A percentile compares a stretch with the other conserved stretches of the same genome.
phyloP scores from a whole-genome alignment of 2,888 invertebrate genomes.

The Caenorhabditis sp. region DNA sequence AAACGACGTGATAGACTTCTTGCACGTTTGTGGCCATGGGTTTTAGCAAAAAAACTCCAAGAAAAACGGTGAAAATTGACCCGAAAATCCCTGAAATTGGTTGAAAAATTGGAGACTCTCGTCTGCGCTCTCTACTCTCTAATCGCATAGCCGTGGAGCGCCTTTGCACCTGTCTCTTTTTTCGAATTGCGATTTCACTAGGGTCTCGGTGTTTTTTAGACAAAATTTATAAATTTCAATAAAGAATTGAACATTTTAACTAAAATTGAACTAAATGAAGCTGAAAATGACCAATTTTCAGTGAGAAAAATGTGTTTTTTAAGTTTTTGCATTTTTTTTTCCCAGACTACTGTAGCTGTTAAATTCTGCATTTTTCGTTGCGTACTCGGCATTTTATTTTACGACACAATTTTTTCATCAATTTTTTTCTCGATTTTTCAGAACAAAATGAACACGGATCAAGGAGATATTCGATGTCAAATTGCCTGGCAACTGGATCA shows the following conservation, averaged over 20 bases:
- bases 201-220: background rate
- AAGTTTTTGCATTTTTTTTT: background rate
- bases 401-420: background rate
- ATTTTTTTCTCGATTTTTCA: slow-evolving; percentile 10
- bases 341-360: background rate
- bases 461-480: slow-evolving; percentile 40
- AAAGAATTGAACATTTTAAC: no score
- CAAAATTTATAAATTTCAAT: background rate
- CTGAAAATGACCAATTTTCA: no score
- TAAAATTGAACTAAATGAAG: no score
- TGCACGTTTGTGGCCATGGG: slow-evolving; percentile 49
- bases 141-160: slow-evolving; percentile 5
- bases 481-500: slow-evolving; percentile 23
- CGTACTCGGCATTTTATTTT: background rate
- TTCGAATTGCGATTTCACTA: background rate
- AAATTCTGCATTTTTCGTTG: slow-evolving; percentile 3
- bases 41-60: background rate
- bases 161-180: slow-evolving; percentile 3
- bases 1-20: slow-evolving; percentile 73
- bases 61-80: slow-evolving; percentile 3
- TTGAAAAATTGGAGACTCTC: slow-evolving; percentile 1
- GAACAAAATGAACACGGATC: slow-evolving; percentile 22
- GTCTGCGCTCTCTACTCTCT: slow-evolving; percentile 19
- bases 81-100: slow-evolving; percentile 5
- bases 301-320: background rate